Evolutionary conservation across 2,113 vertebrate genomes (phyloP).

Genomic region (Proteles cristata): DNA sequence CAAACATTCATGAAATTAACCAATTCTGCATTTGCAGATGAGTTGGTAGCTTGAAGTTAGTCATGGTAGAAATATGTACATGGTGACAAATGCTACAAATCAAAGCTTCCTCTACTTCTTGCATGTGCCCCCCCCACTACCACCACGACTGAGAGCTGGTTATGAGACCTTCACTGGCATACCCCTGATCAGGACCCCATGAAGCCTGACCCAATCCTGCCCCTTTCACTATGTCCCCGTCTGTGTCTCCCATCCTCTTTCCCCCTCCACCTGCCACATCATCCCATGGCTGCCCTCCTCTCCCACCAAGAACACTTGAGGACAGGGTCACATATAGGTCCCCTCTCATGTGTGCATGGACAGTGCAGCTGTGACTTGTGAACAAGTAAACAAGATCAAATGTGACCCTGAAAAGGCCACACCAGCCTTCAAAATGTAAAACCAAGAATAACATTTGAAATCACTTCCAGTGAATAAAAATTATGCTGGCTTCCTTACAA

Average conservation of each 20-base stretch:
- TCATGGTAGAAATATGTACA: neutral
- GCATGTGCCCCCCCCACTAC: rapidly evolving
- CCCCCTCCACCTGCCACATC: neutral
- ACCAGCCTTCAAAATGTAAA: neutral
- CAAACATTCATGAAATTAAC: neutral
- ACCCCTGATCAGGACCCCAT: too few relatives aligned
- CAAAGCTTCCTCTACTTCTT: neutral
- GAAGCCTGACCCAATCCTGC: neutral
- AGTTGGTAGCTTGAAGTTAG: neutral
- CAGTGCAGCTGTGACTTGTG: neutral
- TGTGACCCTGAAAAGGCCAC: neutral
- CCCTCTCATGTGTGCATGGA: neutral
- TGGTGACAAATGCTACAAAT: neutral
- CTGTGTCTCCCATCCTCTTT: neutral
- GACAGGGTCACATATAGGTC: too few relatives aligned
- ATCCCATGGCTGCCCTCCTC: neutral
- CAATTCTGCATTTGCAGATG: neutral
- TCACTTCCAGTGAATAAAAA: neutral
- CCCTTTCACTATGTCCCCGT: neutral
- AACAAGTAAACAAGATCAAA: constrained; percentile 37
- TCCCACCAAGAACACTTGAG: neutral
- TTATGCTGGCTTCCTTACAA: neutral
- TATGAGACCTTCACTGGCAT: neutral
- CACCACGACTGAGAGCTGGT: neutral
- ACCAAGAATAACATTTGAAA: neutral